Evolutionary conservation across 2,888 invertebrate species (phyloP), one percentile per base, ranked within the genome.

Genomic region (Drosophila buzzatii): DNA sequence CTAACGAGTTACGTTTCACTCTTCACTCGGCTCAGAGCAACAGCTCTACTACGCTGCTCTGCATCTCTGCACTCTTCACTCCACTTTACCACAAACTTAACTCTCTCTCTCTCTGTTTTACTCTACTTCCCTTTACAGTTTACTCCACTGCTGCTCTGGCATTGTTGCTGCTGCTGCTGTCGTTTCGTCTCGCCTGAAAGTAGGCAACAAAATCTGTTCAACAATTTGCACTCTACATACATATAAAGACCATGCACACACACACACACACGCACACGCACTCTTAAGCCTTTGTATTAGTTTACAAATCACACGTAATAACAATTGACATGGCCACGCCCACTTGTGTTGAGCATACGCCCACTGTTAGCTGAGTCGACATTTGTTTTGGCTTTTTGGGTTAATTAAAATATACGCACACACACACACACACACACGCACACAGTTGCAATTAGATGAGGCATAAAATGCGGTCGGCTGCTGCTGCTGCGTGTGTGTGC

Each of bases 291-390:
- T 53, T 68, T 74, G 76, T 70, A 73, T 83, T 80, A 81, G 84
- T 89, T 85, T 89, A 87, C 84, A 85, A 85, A 85, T 85, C 84
- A 87, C 84, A 89, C 90, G 85, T 85, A 89, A 85, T 89, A 85
- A 85, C 90, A 87, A 85, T 85, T 89, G 90, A 84, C 81, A 78
- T 58, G 76, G 71, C 59, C 81, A 76, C 76, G 81, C 70, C 64
- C 39, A 35, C 56, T 10, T n/a, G 5, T 9, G n/a, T 33, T 31
- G 27, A 9, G 33, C 41, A 27, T 1, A 55, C 63, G 51, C 79
- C 65, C 53, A 52, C 66, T 37, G n/a, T 7, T 18, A 14, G 52
- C 45, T 55, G 59, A 9, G 52, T 23, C 58, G 77, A 76, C 77
- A 78, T 78, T 78, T 78, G 77, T 86, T 81, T 89, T 86, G 89